Evolutionary conservation across 2,888 invertebrate genomes (phyloP), one percentile per base, ranked within the genome.

Genomic region (Nipponacmea schrenckii): DNA sequence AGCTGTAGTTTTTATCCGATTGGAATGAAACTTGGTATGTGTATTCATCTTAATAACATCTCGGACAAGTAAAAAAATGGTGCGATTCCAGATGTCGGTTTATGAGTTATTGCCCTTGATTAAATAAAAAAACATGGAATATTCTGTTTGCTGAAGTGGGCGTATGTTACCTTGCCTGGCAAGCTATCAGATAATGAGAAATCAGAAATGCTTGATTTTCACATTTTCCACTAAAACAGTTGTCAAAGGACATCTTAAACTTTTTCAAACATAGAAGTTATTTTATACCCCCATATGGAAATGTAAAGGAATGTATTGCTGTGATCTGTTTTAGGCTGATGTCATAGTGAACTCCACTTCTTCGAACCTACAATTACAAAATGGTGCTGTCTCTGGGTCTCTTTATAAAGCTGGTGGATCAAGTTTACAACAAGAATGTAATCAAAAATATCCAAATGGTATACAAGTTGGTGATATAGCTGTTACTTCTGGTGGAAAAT

Each of bases 281-380:
- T 12, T 20, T 20, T 39, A 17, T 65, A 12, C 14, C 24, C 26
- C 14, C 12, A 20, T 15, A 24, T 20, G 15, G 15, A 15, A 15
- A 12, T 65, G 12, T 65, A 14, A 17, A 20, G 14, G 20, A 15
- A 39, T 15, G 39, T 15, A 65, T 12, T 15, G 15, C 24, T 62
- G 27, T 68, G 15, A 67, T 62, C 10, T 70, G 63, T 50, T 74
- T 15, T 75, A 86, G 86, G 80, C 78, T 67, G 84, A 85, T 72
- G 80, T 83, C 1, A 80, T 86, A 62, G 84, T 84, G 5, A 82
- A 81, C 62, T 80, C 84, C 15, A 78, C 81, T n/a, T 73, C 75
- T 14, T 70, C 77, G 2, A 79, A 76, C 14, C 71, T 85, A 62
- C 77, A 83, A 46, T 75, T 86, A 24, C 74, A 67, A 31, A 79